These are phyloP conservation scores for Bufo bufo DNA, from an alignment of 2,113 vertebrate genomes.

Conservation along the genomic window DNA sequence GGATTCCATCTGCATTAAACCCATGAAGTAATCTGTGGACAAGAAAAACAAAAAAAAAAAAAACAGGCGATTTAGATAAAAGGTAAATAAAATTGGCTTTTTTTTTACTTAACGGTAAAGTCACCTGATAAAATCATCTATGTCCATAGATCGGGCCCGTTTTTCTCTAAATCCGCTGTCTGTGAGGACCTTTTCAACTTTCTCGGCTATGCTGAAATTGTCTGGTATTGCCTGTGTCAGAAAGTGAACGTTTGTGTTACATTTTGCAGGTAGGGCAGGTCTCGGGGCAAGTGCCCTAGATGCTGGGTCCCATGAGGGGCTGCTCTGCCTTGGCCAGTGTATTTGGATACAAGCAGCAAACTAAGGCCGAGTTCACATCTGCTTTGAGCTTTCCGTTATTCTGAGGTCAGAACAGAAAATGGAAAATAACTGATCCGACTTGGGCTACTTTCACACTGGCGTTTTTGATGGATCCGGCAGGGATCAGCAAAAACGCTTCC, in stretches of 20 bases:
- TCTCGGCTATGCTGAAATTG: slow-evolving; percentile 89
- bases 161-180: slow-evolving; percentile 86
- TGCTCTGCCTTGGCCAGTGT: too few relatives aligned
- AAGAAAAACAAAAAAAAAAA: slow-evolving; percentile 61
- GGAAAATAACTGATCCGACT: too few relatives aligned
- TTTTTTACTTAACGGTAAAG: slow-evolving; percentile 4
- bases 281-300: background rate
- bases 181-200: slow-evolving; percentile 84
- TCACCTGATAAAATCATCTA: slow-evolving; percentile 97
- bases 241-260: slow-evolving; percentile 52
- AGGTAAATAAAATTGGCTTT: background rate
- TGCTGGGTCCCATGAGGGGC: too few relatives aligned
- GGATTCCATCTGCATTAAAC: slow-evolving; percentile 93
- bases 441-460: too few relatives aligned
- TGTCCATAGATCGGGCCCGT: slow-evolving; percentile 92
- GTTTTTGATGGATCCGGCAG: too few relatives aligned
- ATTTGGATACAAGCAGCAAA: too few relatives aligned
- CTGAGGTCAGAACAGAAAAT: too few relatives aligned
- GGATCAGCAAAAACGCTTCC: too few relatives aligned
- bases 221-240: slow-evolving; percentile 82
- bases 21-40: slow-evolving; percentile 85
- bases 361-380: too few relatives aligned
- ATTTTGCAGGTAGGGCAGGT: background rate
- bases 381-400: too few relatives aligned
- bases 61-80: background rate